Evolutionary conservation across 2,888 invertebrate genomes (phyloP), one percentile per base, ranked within the genome.

Genomic region (Epirrhoe tristata): DNA sequence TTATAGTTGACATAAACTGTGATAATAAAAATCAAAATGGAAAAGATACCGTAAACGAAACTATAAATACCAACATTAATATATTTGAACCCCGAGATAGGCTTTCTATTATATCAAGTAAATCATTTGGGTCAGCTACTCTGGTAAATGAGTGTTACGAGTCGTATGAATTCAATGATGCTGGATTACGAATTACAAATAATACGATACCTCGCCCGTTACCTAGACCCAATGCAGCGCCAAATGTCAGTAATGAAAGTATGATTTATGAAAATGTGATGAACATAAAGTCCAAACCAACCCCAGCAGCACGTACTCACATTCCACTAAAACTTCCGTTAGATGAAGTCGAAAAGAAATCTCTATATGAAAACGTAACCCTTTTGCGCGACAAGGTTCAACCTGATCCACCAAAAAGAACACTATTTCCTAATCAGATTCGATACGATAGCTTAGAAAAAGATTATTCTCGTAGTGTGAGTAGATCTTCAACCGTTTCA

Each of bases 131-230:
- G 66, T 91, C 90, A 12, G 83, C 83, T 46, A 81, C 84, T 70
- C 82, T 87, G 55, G 80, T 90, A 0, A 93, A 93, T 72, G 93
- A 93, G 74, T 93, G 90, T 71, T 93, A 93, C 69, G 93, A 93
- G 74, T 84, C 91, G 0, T 93, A 88, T 70, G 89, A 90, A 56
- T 87, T 89, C 75, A 71, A 79, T 14, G 80, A 79, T 71, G 66
- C 52, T 56, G 75, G 79, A 36, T 74, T 64, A 51, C 52, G 39
- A 53, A 60, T 61, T n/a, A 54, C 70, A 55, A 76, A 69, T 69
- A 76, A 67, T 65, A 73, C 73, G 57, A 77, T 81, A 52, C 91
- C 93, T 6, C 83, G 80, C 71, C 91, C 92, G 36, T 83, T 86
- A 8, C 92, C 91, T 7, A 81, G 93, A 62, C 81, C 84, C 34